Conservation (phyloP, 1,140 invertebrate species). For the Bombus impatiens region DNA sequence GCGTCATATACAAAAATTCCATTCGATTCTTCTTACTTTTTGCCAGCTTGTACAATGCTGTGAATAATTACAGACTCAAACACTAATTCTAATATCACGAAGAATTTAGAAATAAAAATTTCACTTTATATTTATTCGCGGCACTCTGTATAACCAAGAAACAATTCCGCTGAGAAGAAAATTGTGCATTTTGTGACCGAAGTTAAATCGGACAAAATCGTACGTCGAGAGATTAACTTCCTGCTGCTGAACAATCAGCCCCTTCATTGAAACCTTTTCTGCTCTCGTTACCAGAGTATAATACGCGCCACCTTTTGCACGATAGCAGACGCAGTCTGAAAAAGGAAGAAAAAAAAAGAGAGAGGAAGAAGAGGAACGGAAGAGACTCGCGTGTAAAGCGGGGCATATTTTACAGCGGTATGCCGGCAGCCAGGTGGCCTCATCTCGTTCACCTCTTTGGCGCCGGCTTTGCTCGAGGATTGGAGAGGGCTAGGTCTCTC, state of each 20-base stretch:
- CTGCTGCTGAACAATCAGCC: constrained; percentile 2
- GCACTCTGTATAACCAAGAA: too few species aligned
- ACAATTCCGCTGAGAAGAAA: too few species aligned
- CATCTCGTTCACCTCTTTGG: constrained; percentile 38
- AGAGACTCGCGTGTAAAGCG: constrained; percentile 48
- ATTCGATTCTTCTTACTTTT: too few species aligned
- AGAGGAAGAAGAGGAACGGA: not conserved
- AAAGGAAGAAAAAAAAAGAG: not conserved
- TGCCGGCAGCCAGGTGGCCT: constrained; percentile 33
- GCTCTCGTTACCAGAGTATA: not conserved
- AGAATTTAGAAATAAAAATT: too few species aligned
- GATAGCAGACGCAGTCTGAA: not conserved
- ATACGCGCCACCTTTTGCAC: not conserved
- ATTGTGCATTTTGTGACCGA: too few species aligned
- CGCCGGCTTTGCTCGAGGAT: constrained; percentile 23
- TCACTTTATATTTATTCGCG: too few species aligned
- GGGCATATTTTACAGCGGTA: constrained; percentile 53
- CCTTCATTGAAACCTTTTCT: constrained; percentile 29
- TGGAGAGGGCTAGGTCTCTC: constrained; percentile 31
- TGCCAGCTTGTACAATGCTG: too few species aligned
- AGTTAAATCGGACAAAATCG: too few species aligned
- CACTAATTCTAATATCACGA: too few species aligned
- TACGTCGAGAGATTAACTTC: not conserved
- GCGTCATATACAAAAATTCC: too few species aligned
- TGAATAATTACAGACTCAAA: too few species aligned